Conservation (phyloP, 2,113 vertebrate species). For the Equus quagga region DNA sequence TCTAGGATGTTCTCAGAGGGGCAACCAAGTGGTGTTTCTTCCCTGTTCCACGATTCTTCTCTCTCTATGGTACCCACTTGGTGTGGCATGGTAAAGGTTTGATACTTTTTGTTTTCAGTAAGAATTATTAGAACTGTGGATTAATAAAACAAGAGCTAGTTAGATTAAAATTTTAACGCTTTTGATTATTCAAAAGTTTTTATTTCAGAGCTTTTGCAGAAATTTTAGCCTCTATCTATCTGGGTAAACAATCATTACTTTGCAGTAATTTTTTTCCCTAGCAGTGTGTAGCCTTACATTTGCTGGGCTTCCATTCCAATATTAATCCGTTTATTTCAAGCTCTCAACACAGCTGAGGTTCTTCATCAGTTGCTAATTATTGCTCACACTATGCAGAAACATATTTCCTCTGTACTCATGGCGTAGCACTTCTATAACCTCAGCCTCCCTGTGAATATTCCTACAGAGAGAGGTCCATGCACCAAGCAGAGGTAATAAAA, state of each 20-base stretch:
- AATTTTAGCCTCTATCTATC: not conserved
- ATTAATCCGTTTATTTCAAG: constrained; percentile 55
- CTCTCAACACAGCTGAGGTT: constrained; percentile 13
- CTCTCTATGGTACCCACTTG: not conserved
- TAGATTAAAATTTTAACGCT: constrained; percentile 41
- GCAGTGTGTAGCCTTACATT: not conserved
- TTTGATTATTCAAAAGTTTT: constrained; percentile 57
- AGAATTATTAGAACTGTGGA: not conserved
- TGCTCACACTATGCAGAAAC: not conserved
- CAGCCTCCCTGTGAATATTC: not conserved
- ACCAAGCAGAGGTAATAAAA: not conserved
- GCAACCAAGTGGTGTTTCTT: not conserved
- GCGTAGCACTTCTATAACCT: not conserved
- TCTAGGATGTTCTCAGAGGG: not conserved
- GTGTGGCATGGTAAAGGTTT: not conserved
- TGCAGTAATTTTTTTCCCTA: constrained; percentile 16
- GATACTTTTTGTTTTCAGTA: constrained; percentile 29
- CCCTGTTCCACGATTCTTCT: not conserved
- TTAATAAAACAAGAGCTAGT: constrained; percentile 42
- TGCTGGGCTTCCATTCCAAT: not conserved
- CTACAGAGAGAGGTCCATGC: not conserved
- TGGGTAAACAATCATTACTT: constrained; percentile 35
- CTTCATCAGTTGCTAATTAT: constrained; percentile 53
- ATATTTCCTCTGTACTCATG: not conserved
- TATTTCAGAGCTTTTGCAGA: constrained; percentile 49